These are phyloP conservation scores for Rhegmatorhina hoffmannsi DNA, from an alignment of 2,113 vertebrate genomes.

Conservation along the genomic window DNA sequence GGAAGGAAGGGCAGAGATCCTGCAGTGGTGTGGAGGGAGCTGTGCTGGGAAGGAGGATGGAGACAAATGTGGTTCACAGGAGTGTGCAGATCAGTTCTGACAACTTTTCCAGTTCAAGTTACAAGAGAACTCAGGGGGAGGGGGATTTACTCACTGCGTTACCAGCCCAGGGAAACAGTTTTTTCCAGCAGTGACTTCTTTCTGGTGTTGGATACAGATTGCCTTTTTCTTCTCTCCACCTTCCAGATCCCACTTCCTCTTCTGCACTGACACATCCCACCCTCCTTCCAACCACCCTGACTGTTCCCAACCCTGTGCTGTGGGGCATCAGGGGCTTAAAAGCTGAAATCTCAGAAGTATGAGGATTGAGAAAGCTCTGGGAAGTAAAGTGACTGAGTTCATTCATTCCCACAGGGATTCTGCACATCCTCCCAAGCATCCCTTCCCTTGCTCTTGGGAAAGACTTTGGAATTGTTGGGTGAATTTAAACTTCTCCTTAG, in stretches of 20 bases:
- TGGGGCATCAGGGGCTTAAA: neutral
- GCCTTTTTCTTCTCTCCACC: neutral
- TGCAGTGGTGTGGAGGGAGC: neutral
- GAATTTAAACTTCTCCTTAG: neutral
- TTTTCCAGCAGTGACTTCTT: neutral
- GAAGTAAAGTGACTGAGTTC: neutral
- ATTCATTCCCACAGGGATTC: neutral
- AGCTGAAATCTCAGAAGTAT: neutral
- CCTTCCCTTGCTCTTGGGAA: accelerated
- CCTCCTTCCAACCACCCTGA: neutral
- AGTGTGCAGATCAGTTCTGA: neutral
- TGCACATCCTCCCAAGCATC: neutral
- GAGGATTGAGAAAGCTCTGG: neutral
- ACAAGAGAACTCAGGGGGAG: neutral
- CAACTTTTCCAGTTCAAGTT: neutral
- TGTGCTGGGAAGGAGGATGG: neutral
- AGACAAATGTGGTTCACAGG: neutral
- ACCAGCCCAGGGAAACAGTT: neutral
- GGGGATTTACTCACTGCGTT: neutral
- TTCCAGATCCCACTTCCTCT: neutral
- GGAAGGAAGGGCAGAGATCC: neutral
- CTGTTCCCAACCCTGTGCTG: neutral
- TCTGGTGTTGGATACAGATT: neutral
- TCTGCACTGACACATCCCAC: neutral
- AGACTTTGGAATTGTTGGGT: neutral